Evolutionary conservation across 2,797 vertebrate genomes (phyloP), one percentile per base, ranked within the genome.

Genomic region (Anguilla anguilla): DNA sequence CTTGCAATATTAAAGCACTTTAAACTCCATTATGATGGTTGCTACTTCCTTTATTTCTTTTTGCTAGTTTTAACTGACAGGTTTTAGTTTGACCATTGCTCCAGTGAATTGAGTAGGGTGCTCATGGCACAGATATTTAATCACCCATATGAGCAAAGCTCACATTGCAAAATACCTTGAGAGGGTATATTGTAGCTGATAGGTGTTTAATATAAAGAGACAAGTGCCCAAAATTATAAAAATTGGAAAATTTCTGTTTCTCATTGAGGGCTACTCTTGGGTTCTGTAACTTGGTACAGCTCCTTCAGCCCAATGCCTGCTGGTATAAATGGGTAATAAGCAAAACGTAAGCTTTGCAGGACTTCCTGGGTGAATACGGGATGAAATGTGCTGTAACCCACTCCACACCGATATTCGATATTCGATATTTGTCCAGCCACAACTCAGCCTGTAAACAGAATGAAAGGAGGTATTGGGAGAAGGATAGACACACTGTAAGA

Each of bases 1-100:
- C 85, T 67, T 82, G 85, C 85, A 89, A 89, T 77, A 89, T 88
- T 88, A 90, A 90, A 90, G 89, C 89, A 90, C 87, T 88, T 90
- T 88, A 86, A 90, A 87, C 55, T 85, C 22, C 74, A 74, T 67
- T 55, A 69, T 85, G 61, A 49, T 43, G 43, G 22, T 43, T 28
- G 1, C 4, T 64, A 69, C 39, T 11, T 15, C 46, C 19, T 64
- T 25, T 67, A 35, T 85, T 85, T 85, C 10, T 46, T 85, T 85
- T 19, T 46, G 15, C 11, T 69, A 15, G 59, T 49, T 82, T 82
- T 82, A 4, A 2, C 35, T 79, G 35, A 46, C 17, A 1, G 19
- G 74, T 43, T 43, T 15, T 46, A 39, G 39, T 7, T 79, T 43
- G 74, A 43, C 6, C 17, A 43, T 77, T 77, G 15, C 28, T 19